A percentile compares a stretch with the other conserved stretches of the same genome.
Evolutionary conservation across 2,888 invertebrate genomes (phyloP).

Genomic region (Volucella bombylans): DNA sequence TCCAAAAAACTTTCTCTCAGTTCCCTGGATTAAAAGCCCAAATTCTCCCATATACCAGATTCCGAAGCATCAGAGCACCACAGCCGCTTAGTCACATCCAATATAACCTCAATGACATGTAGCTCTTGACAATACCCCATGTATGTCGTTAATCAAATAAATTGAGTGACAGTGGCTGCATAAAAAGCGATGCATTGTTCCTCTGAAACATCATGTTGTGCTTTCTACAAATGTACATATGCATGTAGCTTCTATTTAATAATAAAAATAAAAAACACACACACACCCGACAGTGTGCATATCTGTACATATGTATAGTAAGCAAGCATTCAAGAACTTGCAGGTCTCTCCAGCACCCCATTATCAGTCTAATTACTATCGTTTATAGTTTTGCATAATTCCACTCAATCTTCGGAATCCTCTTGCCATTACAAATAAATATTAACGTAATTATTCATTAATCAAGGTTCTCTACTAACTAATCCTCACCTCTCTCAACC

Average conservation of each 20-base stretch:
- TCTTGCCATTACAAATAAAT: conserved; percentile 41
- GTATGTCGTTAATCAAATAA: conserved; percentile 70
- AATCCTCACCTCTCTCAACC: neutral
- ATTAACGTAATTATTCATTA: conserved; percentile 46
- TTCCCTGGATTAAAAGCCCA: conserved; percentile 7
- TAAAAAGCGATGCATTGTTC: conserved; percentile 67
- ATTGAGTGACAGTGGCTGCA: conserved; percentile 70
- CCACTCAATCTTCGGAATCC: conserved; percentile 57
- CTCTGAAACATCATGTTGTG: conserved; percentile 37
- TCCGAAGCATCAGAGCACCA: neutral
- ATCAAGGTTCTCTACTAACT: conserved; percentile 31
- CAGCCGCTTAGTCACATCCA: conserved; percentile 8
- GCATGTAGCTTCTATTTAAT: too few species aligned
- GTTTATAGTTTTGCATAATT: conserved; percentile 59
- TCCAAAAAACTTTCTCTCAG: conserved; percentile 49
- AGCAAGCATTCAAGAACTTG: neutral
- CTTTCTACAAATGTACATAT: neutral
- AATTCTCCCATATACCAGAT: conserved; percentile 30
- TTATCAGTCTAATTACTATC: conserved; percentile 66
- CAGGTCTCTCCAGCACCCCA: conserved; percentile 35
- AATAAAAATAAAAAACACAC: too few species aligned
- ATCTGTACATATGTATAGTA: too few species aligned
- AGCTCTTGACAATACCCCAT: conserved; percentile 49
- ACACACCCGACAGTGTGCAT: too few species aligned
- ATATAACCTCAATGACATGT: conserved; percentile 35